These are phyloP conservation scores for Pelmatolapia mariae DNA, from an alignment of 2,113 vertebrate genomes.

Conservation along the genomic window DNA sequence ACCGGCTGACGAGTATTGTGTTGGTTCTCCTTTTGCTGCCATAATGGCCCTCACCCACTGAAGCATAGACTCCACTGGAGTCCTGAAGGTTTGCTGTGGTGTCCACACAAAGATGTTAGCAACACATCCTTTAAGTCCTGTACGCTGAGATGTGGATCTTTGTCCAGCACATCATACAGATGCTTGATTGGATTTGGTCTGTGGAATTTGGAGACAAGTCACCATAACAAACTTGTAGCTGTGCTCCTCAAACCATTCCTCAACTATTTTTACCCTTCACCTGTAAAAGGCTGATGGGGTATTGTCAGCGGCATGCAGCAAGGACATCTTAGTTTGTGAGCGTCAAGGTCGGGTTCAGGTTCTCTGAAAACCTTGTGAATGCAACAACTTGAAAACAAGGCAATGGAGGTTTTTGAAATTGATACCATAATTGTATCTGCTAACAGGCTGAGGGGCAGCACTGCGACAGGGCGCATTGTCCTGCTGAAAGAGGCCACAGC, in stretches of 20 bases:
- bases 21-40: no score
- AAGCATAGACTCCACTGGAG: not conserved
- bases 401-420: not conserved
- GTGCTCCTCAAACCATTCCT: not conserved
- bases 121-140: not conserved
- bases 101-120: accelerated
- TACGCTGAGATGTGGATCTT: not conserved
- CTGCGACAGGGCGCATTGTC: not conserved
- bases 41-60: no score
- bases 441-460: not conserved
- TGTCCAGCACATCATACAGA: not conserved
- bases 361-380: not conserved
- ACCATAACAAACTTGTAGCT: not conserved
- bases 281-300: not conserved
- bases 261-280: not conserved
- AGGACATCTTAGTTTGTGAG: not conserved
- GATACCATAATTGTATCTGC: not conserved
- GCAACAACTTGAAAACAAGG: not conserved
- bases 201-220: not conserved
- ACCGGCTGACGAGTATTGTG: not conserved
- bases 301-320: accelerated
- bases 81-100: not conserved
- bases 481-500: not conserved
- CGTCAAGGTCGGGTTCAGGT: not conserved
- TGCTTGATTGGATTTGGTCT: not conserved